phyloP scores from a whole-genome alignment of 2,113 vertebrate species.

The Corydoras maculifer region DNA sequence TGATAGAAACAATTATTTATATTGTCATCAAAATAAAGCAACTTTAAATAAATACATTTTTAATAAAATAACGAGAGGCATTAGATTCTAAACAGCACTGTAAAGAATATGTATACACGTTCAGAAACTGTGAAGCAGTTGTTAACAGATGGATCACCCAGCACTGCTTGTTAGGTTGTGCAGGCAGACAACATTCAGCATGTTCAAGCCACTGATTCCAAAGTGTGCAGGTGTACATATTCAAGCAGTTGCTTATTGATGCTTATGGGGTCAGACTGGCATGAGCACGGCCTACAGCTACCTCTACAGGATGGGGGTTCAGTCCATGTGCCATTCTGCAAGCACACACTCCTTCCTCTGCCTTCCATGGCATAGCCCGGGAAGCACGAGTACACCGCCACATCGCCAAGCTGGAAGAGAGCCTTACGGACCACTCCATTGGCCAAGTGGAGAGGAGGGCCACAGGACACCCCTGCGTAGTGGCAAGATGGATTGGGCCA shows the following conservation, averaged over 20 bases:
- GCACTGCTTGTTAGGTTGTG: not conserved
- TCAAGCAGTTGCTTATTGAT: conserved; percentile 10
- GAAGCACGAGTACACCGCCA: conserved; percentile 89
- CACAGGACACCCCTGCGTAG: conserved; percentile 86
- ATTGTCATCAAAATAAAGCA: no score
- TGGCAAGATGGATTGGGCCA: conserved; percentile 58
- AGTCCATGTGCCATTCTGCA: conserved; percentile 93
- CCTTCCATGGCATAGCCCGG: conserved; percentile 89
- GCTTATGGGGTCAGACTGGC: conserved; percentile 12
- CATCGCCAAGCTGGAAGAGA: conserved; percentile 86
- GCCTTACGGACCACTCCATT: conserved; percentile 83
- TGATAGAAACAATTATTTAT: no score
- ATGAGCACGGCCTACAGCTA: conserved; percentile 50
- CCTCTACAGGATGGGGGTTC: conserved; percentile 85
- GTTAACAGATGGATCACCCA: no score
- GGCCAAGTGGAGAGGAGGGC: conserved; percentile 75
- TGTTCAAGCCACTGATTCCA: not conserved
- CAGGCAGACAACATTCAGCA: not conserved
- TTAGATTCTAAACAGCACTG: no score
- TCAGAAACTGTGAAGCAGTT: no score
- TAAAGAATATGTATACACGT: no score
- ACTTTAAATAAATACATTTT: no score
- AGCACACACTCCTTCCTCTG: conserved; percentile 78
- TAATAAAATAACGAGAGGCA: no score
- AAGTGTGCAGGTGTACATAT: conserved; percentile 13